phyloP scores from a whole-genome alignment of 2,888 invertebrate species.

The Pyrgus malvae region DNA sequence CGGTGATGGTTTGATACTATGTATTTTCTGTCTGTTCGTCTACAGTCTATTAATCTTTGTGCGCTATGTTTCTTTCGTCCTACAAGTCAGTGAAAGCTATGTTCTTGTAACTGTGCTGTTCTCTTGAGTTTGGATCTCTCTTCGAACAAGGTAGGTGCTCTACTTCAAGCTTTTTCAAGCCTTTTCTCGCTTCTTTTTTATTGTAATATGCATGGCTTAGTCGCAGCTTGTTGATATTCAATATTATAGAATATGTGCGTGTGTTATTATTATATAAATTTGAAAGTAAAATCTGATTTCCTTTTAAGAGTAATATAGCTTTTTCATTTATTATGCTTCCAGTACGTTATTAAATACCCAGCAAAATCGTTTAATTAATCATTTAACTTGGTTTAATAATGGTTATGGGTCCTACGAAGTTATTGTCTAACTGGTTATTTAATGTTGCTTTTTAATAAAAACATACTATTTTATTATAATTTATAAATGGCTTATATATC shows the following conservation, averaged over 20 bases:
- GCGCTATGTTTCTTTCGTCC: conserved; percentile 3
- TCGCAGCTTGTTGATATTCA: conserved; percentile 3
- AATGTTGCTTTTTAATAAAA: not conserved
- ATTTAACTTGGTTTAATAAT: no score
- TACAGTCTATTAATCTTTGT: conserved; percentile 36
- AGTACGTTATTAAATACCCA: no score
- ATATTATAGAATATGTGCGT: not conserved
- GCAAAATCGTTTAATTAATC: no score
- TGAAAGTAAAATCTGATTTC: no score
- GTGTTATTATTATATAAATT: no score
- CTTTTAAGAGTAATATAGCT: no score
- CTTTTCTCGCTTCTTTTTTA: conserved; percentile 44
- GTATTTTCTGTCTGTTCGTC: conserved; percentile 44
- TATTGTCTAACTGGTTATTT: no score
- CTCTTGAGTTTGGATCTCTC: conserved; percentile 48
- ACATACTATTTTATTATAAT: not conserved
- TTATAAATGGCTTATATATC: not conserved
- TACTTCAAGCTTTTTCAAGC: conserved; percentile 43
- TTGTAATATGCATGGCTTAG: conserved; percentile 42
- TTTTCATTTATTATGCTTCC: no score
- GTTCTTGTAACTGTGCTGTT: conserved; percentile 40
- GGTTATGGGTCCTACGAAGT: no score
- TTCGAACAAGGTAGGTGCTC: conserved; percentile 67
- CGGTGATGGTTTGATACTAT: conserved; percentile 79
- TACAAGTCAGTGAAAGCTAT: conserved; percentile 30